Percentiles rank a stretch among this genome's conserved stretches.
Conservation (phyloP, 2,888 invertebrate species). For the Drosophila recens region DNA sequence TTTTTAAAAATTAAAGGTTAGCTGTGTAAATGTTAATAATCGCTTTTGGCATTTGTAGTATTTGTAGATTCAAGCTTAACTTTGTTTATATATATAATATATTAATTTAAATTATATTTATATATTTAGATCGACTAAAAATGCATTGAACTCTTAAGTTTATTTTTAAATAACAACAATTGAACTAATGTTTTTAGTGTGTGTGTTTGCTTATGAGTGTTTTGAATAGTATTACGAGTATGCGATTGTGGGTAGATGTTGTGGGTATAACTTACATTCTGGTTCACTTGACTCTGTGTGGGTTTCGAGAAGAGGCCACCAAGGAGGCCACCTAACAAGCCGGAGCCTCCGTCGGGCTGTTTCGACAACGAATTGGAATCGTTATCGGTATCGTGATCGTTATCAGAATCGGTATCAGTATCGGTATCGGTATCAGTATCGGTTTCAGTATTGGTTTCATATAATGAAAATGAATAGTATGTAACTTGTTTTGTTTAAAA, state of each 20-base stretch:
- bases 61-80: slow-evolving; percentile 41
- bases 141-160: slow-evolving; percentile 64
- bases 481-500: slow-evolving; percentile 80
- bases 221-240: slow-evolving; percentile 18
- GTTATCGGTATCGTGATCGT: slow-evolving; percentile 28
- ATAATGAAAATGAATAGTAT: slow-evolving; percentile 79
- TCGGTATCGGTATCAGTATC: slow-evolving; percentile 57
- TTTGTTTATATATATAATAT: background rate
- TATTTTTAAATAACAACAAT: slow-evolving; percentile 25
- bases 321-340: slow-evolving; percentile 85
- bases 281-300: slow-evolving; percentile 84
- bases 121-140: slow-evolving; percentile 28
- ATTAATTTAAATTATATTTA: slow-evolving; percentile 6
- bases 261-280: slow-evolving; percentile 84
- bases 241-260: slow-evolving; percentile 71
- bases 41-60: slow-evolving; percentile 29
- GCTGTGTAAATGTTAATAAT: slow-evolving; percentile 16
- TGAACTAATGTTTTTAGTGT: slow-evolving; percentile 54
- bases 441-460: slow-evolving; percentile 70
- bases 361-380: slow-evolving; percentile 38
- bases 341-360: slow-evolving; percentile 84
- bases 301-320: slow-evolving; percentile 85
- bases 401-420: slow-evolving; percentile 65
- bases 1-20: background rate
- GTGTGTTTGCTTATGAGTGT: slow-evolving; percentile 36